Conservation (phyloP, 1,140 invertebrate species). For the Drosophila pruinosa region DNA sequence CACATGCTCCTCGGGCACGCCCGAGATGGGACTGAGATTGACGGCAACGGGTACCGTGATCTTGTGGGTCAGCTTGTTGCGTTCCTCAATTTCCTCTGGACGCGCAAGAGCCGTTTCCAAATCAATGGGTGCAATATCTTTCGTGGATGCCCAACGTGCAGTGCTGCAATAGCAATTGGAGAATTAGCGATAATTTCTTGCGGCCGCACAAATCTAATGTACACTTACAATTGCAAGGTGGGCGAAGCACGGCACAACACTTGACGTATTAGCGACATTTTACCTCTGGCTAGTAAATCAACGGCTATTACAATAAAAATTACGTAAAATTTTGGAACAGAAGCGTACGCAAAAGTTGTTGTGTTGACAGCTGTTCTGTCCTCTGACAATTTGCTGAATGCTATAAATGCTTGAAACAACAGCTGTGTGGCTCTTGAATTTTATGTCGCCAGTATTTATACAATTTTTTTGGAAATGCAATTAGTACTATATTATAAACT, state of each 20-base stretch:
- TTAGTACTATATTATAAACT: too few species aligned
- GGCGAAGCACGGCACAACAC: conserved; percentile 49
- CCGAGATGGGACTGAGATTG: conserved; percentile 85
- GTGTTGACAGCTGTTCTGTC: conserved; percentile 49
- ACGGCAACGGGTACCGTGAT: conserved; percentile 86
- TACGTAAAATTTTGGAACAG: conserved; percentile 71
- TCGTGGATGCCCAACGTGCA: conserved; percentile 45
- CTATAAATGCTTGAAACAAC: background rate
- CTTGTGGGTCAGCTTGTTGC: conserved; percentile 84
- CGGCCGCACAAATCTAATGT: too few species aligned
- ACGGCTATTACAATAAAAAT: conserved; percentile 52
- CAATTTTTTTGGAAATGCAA: background rate
- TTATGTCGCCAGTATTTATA: background rate
- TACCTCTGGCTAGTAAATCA: background rate
- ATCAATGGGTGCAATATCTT: conserved; percentile 84
- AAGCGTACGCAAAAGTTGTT: conserved; percentile 45
- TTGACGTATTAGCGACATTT: conserved; percentile 67
- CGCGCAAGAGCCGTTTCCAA: conserved; percentile 83
- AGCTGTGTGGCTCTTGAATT: background rate
- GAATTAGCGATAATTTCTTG: background rate
- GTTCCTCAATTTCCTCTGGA: conserved; percentile 84
- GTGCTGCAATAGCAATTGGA: background rate
- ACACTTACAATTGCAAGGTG: conserved; percentile 63
- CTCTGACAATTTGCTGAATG: conserved; percentile 18
- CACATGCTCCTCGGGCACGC: conserved; percentile 95